A percentile compares a stretch with the other conserved stretches of the same genome.
These are phyloP conservation scores for Nasonia longicornis DNA, from an alignment of 1,140 invertebrate genomes.

Conservation along the genomic window DNA sequence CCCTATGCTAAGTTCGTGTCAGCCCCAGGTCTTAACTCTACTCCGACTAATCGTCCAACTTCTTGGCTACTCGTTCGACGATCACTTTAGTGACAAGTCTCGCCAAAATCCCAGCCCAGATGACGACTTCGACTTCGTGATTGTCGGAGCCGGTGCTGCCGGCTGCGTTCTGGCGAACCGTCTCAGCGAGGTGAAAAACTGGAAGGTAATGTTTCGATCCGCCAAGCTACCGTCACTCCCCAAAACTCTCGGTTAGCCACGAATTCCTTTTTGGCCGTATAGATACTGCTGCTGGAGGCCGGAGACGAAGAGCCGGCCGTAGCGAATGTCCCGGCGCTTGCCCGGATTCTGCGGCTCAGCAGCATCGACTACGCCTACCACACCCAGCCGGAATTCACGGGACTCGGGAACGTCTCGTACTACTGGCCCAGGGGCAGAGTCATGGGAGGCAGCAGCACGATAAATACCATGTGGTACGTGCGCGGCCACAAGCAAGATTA, in stretches of 20 bases:
- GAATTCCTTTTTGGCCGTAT: not conserved
- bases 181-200: slow-evolving; percentile 24
- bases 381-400: slow-evolving; percentile 20
- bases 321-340: slow-evolving; percentile 45
- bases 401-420: not conserved
- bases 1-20: not conserved
- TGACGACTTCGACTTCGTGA: slow-evolving; percentile 23
- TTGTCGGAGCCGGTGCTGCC: slow-evolving; percentile 16
- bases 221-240: not conserved
- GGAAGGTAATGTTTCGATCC: slow-evolving; percentile 26
- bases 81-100: not conserved
- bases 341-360: not conserved
- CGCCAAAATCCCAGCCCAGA: not conserved
- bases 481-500: slow-evolving; percentile 70
- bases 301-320: slow-evolving; percentile 38
- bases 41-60: not conserved
- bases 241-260: not conserved
- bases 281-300: slow-evolving; percentile 27
- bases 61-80: not conserved
- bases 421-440: slow-evolving; percentile 57
- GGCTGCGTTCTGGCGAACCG: slow-evolving; percentile 37
- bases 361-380: slow-evolving; percentile 29
- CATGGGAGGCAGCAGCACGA: slow-evolving; percentile 72
- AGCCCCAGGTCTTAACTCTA: not conserved
- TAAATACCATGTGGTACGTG: slow-evolving; percentile 76